Evolutionary conservation across 2,888 invertebrate species (phyloP).

Genomic region (Chalcis sispes): DNA sequence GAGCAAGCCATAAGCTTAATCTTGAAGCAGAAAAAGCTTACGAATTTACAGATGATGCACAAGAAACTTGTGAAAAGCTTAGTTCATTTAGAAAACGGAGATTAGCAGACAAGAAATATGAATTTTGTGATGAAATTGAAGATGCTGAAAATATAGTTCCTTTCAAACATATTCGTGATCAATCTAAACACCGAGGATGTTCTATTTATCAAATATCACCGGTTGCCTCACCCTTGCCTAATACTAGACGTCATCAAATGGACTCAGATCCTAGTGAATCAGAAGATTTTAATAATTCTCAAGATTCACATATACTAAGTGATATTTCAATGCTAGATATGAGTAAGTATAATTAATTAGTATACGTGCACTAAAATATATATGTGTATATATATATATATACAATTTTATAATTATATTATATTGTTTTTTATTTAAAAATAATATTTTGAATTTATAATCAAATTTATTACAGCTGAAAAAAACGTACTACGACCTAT

Average conservation of each 20-base stretch:
- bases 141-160: constrained; percentile 82
- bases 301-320: constrained; percentile 46
- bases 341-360: constrained; percentile 42
- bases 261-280: constrained; percentile 73
- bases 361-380: neutral
- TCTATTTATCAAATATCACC: constrained; percentile 70
- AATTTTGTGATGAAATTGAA: constrained; percentile 87
- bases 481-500: constrained; percentile 74
- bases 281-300: constrained; percentile 62
- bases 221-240: constrained; percentile 70
- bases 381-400: neutral
- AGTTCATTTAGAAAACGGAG: constrained; percentile 90
- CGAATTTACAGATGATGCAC: constrained; percentile 90
- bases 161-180: constrained; percentile 74
- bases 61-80: constrained; percentile 89
- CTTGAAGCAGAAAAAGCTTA: constrained; percentile 85
- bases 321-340: constrained; percentile 51
- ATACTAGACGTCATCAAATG: constrained; percentile 67
- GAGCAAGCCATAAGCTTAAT: constrained; percentile 71
- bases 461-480: constrained; percentile 66
- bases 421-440: neutral
- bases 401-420: neutral
- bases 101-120: constrained; percentile 93
- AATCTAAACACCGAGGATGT: constrained; percentile 69
- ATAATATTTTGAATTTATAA: too few relatives aligned